These are phyloP conservation scores for Beris morrisii DNA, from an alignment of 2,888 invertebrate species.

Conservation along the genomic window DNA sequence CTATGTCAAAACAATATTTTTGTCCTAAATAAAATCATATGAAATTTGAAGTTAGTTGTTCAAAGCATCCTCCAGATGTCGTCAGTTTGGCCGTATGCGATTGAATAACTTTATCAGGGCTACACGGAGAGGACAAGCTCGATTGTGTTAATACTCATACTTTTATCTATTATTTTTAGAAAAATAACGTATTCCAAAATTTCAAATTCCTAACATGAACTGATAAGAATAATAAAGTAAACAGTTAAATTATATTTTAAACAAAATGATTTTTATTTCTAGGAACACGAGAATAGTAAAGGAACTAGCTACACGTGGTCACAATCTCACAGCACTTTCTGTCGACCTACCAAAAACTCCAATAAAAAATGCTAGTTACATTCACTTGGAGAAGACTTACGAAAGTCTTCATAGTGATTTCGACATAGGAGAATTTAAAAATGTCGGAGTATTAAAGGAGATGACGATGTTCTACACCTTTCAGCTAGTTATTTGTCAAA, in stretches of 20 bases:
- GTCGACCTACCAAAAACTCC: constrained; percentile 42
- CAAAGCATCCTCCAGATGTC: no score
- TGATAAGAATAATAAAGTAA: no score
- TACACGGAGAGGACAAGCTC: no score
- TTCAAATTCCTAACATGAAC: no score
- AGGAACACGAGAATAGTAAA: constrained; percentile 33
- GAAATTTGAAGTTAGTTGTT: no score
- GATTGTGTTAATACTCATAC: background rate
- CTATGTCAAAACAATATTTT: no score
- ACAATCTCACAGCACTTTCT: constrained; percentile 42
- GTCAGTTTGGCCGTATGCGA: no score
- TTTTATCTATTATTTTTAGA: background rate
- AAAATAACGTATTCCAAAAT: no score
- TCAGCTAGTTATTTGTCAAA: constrained; percentile 35
- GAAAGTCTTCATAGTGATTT: constrained; percentile 25
- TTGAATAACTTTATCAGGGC: no score
- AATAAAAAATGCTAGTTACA: constrained; percentile 43
- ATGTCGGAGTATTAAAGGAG: constrained; percentile 8
- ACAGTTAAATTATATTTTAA: no score
- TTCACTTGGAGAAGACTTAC: constrained; percentile 45
- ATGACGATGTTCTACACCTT: constrained; percentile 34
- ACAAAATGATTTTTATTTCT: background rate
- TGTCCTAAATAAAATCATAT: no score
- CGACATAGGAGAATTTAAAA: constrained; percentile 6
- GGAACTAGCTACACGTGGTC: constrained; percentile 36